Percentiles rank a stretch among this genome's conserved stretches.
phyloP scores from a whole-genome alignment of 2,797 vertebrate species.

The Odontamblyopus lacepedii region DNA sequence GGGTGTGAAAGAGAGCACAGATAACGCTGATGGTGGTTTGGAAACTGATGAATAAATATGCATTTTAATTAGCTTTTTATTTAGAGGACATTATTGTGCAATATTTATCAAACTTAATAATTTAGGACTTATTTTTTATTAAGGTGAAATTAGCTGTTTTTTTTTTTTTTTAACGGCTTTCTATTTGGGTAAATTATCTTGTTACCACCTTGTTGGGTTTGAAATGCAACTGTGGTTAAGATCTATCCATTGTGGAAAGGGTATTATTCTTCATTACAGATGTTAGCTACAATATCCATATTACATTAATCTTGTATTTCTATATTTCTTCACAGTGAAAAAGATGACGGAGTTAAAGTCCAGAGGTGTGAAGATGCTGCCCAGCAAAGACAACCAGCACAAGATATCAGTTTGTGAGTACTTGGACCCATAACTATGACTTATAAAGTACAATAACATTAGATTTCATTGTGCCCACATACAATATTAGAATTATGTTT shows the following conservation, averaged over 20 bases:
- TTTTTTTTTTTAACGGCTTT: background rate
- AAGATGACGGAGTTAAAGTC: conserved; percentile 98
- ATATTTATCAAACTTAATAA: conserved; percentile 26
- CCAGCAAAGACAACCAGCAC: conserved; percentile 97
- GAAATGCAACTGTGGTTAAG: conserved; percentile 1
- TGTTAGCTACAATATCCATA: too few relatives aligned
- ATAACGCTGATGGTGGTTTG: conserved; percentile 47
- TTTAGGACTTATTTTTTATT: conserved; percentile 25
- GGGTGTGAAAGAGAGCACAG: conserved; percentile 35
- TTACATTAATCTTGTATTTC: background rate
- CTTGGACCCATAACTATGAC: background rate
- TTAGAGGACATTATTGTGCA: conserved; percentile 27
- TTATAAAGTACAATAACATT: background rate
- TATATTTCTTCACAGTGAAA: conserved; percentile 83
- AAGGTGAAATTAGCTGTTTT: conserved; percentile 11
- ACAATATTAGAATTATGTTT: too few relatives aligned
- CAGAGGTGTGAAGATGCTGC: conserved; percentile 95
- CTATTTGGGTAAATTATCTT: conserved; percentile 8
- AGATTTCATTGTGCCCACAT: too few relatives aligned
- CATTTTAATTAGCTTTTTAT: conserved; percentile 47
- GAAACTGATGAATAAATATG: conserved; percentile 46
- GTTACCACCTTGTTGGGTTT: background rate
- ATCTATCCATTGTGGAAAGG: background rate
- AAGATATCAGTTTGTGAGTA: conserved; percentile 99
- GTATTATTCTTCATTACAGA: background rate